Evolutionary conservation across 2,888 invertebrate genomes (phyloP).

Genomic region (Amphipoea lucens): DNA sequence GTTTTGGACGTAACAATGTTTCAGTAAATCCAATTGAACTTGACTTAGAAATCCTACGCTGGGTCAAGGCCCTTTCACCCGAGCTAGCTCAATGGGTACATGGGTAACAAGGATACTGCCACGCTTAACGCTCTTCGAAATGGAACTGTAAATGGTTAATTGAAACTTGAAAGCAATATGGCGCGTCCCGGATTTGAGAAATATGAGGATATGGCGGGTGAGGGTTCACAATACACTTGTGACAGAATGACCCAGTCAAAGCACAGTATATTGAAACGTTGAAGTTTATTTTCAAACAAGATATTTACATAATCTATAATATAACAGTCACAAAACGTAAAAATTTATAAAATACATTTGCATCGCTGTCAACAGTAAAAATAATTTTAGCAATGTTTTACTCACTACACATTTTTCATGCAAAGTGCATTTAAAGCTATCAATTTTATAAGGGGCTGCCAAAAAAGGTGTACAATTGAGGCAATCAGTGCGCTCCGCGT

Average conservation of each 20-base stretch:
- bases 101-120: not conserved
- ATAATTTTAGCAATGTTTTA: not conserved
- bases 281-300: not conserved
- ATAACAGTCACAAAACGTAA: no score
- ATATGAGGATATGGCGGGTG: not conserved
- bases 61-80: constrained; percentile 12
- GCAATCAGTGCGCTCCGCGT: constrained; percentile 21
- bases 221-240: not conserved
- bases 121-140: constrained; percentile 24
- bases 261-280: not conserved
- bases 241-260: not conserved
- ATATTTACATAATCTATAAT: not conserved
- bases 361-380: not conserved
- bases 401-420: not conserved
- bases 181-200: not conserved
- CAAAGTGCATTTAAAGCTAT: not conserved
- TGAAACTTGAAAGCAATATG: constrained; percentile 36
- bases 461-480: not conserved
- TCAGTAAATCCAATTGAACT: constrained; percentile 15
- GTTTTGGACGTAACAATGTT: not conserved
- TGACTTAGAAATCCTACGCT: not conserved
- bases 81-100: not conserved
- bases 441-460: not conserved
- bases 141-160: constrained; percentile 39
- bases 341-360: no score